Evolutionary conservation across 2,888 invertebrate genomes (phyloP), one percentile per base, ranked within the genome.

Genomic region (Mesochorus sp.): DNA sequence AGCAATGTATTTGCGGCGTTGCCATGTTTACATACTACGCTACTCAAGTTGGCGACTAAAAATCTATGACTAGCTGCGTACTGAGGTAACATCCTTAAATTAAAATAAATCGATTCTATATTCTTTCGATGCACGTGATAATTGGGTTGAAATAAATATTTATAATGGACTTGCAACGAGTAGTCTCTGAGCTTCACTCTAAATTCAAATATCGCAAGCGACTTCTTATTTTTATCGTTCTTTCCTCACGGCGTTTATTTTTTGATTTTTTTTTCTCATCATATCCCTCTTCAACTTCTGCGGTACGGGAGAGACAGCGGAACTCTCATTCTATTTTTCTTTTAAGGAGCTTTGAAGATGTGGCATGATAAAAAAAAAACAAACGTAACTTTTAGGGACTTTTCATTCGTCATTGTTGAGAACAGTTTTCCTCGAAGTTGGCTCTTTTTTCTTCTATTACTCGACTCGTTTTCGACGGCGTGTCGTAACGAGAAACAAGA

Each of bases 401-500:
- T 39, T 21, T 3, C 42, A 19, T 24, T 62, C 24, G 31, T 42
- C 37, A 53, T 37, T 31, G 31, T 53, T 42, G 17, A 53, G 19
- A 42, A 12, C n/a, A n/a, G n/a, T n/a, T n/a, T n/a, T n/a, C n/a
- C n/a, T n/a, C n/a, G n/a, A n/a, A n/a, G n/a, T 26, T 14, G 28
- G 6, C 42, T 61, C 21, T 14, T 26, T 1, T 21, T 6, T 17
- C 19, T 53, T 34, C 24, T 1, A 14, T 12, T 34, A 14, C 10
- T 44, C 12, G 14, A 1, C 44, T 26, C 4, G n/a, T 24, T 55
- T 0, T 28, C 51, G n/a, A 19, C 8, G 2, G 6, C 4, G 0
- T 26, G 14, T 14, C 3, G 26, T 51, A 26, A 66, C 66, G 17
- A 51, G 51, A 39, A 51, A 24, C 66, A 39, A 26, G 24, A 53